Conservation (phyloP, 2,797 vertebrate genomes). For the Pseudochromis fuscus region DNA sequence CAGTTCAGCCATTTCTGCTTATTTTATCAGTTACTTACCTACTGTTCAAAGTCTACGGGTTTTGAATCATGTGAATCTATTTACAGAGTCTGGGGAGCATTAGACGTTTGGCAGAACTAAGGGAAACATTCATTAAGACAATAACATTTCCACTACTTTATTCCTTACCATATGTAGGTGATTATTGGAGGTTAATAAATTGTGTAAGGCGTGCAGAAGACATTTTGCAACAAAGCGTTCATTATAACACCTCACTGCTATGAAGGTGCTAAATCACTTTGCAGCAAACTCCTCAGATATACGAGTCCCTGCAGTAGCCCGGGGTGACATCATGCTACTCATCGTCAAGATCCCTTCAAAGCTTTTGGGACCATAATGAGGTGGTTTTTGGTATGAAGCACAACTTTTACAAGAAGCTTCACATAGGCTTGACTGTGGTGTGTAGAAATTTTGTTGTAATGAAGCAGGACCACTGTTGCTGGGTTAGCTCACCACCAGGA, state of each 20-base stretch:
- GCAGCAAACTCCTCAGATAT: slow-evolving; percentile 40
- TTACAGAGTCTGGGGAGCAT: slow-evolving; percentile 1
- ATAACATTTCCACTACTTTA: slow-evolving; percentile 1
- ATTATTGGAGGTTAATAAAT: slow-evolving; percentile 46
- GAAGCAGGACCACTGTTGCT: slow-evolving; percentile 45
- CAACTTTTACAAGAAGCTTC: slow-evolving; percentile 71
- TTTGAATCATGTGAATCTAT: slow-evolving; percentile 4
- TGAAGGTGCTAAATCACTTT: slow-evolving; percentile 44
- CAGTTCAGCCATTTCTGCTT: neutral
- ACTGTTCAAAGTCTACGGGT: slow-evolving; percentile 15
- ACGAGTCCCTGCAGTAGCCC: slow-evolving; percentile 26
- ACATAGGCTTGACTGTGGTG: slow-evolving; percentile 46
- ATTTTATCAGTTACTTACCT: slow-evolving; percentile 9
- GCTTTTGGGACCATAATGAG: slow-evolving; percentile 69
- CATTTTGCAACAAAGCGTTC: slow-evolving; percentile 21
- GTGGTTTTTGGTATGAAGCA: slow-evolving; percentile 54
- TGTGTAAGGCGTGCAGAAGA: slow-evolving; percentile 26
- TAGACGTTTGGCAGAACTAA: neutral
- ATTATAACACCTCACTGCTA: slow-evolving; percentile 42
- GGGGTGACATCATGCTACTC: slow-evolving; percentile 33
- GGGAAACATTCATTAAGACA: slow-evolving; percentile 9
- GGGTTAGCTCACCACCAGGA: slow-evolving; percentile 45
- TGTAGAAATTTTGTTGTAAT: slow-evolving; percentile 37
- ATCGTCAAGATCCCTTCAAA: slow-evolving; percentile 68
- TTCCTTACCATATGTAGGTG: slow-evolving; percentile 23